Evolutionary conservation across 2,797 vertebrate genomes (phyloP), one percentile per base, ranked within the genome.

Genomic region (Picus viridis): DNA sequence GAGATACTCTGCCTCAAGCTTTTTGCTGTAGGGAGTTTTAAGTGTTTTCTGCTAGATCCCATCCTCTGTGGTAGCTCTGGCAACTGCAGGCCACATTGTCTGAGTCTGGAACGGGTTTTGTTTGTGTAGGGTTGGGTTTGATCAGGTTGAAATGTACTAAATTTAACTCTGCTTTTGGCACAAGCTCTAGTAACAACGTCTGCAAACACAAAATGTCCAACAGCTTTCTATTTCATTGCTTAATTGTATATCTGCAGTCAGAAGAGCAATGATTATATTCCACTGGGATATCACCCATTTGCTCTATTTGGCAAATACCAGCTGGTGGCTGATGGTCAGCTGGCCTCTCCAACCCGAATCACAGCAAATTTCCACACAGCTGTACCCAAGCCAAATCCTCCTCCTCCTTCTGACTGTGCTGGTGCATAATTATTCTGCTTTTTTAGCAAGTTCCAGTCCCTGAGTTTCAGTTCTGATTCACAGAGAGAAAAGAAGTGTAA

Each of bases 131-230:
- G 41, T 77, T 95, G 86, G 79, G 79, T 93, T 92, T 58, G 93
- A 90, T 92, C 84, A 83, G 86, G 69, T 92, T 94, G 89, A 83
- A 69, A 13, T 8, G 65, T 36, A 24, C 92, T 94, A 95, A 93
- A 95, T 93, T 94, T 95, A 96, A 92, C 83, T 92, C 79, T 11
- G 72, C 69, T 85, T 78, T 71, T 90, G 93, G 90, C 92, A 49
- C 56, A 41, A 54, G 51, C 81, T 86, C 16, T 1, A 8, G 81
- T 54, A 92, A 89, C 39, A 47, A 64, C 0, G 19, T 65, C 91
- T 93, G 83, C 88, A 70, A 77, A 64, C 54, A 68, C 2, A 68
- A 74, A 79, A 62, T 4, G 47, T 77, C 49, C 59, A 59, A 77
- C 17, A 79, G 64, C 10, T 32, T n/a, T 54, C 45, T 24, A 9